These are phyloP conservation scores for Glyphotaelius pellucidus DNA, from an alignment of 2,888 invertebrate species.

Conservation along the genomic window DNA sequence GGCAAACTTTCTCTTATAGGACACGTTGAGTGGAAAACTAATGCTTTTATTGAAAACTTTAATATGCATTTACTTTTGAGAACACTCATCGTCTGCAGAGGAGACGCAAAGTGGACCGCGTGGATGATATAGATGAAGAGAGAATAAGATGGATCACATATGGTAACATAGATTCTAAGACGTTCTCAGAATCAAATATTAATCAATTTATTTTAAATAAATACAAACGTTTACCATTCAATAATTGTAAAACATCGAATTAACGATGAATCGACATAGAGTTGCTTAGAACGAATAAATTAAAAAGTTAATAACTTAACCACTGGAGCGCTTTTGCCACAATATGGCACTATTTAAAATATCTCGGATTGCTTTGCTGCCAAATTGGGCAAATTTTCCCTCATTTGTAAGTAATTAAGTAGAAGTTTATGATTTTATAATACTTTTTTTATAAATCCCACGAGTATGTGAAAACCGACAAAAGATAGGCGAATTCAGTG, in stretches of 20 bases:
- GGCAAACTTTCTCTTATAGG: background rate
- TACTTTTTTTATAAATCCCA: too few relatives aligned
- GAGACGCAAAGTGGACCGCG: background rate
- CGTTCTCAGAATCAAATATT: background rate
- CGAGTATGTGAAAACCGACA: too few relatives aligned
- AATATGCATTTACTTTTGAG: background rate
- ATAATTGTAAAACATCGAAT: background rate
- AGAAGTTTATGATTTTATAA: too few relatives aligned
- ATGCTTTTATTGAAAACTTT: background rate
- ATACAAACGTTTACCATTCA: background rate
- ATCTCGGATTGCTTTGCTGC: too few relatives aligned
- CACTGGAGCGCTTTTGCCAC: too few relatives aligned
- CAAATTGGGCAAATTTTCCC: too few relatives aligned
- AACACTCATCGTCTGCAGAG: background rate
- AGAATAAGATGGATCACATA: background rate
- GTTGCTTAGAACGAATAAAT: background rate
- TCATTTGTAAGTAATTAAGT: too few relatives aligned
- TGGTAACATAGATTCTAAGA: background rate
- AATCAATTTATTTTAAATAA: too few relatives aligned
- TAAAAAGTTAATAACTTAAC: too few relatives aligned
- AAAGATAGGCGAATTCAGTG: too few relatives aligned
- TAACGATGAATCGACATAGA: background rate
- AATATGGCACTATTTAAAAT: too few relatives aligned
- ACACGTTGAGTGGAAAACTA: constrained; percentile 15
- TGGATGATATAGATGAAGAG: background rate